Evolutionary conservation across 2,113 vertebrate genomes (phyloP), one percentile per base, ranked within the genome.

Genomic region (Herpetotheres cachinnans): DNA sequence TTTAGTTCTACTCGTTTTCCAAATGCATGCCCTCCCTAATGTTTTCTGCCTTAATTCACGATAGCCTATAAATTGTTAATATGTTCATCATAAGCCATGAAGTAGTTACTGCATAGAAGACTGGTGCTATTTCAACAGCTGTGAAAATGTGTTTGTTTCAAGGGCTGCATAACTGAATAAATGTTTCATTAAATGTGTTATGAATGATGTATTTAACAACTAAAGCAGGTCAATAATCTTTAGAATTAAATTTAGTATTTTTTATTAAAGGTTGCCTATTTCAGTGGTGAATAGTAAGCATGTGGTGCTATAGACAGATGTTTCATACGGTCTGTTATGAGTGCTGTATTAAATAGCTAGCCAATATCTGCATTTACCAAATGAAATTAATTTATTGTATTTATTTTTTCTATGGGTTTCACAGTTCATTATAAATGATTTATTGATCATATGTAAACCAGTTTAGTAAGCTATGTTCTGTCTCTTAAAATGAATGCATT

Each of bases 131-230:
- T 89, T 91, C 67, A 70, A 26, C 61, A 83, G 80, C 93, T 91
- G 77, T 63, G 70, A 80, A 82, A 94, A 91, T 65, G 55, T 80
- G 47, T 92, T 79, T 94, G 78, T 90, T 97, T 94, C 85, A 79
- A 92, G 70, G 73, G 58, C 40, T 97, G 46, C 49, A 7, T 77
- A 93, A 85, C 65, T 1, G 83, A 88, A 82, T 94, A 93, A 96
- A 95, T 91, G 52, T 94, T 96, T 97, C 70, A 95, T 94, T 95
- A 96, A 86, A 86, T 91, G 46, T 67, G 62, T 95, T 97, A 85
- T 83, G 89, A 96, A 95, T 95, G 80, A 96, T 94, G 59, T 94
- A 91, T 96, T 96, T 90, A 97, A 88, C 86, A 94, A 70, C 83
- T 52, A 50, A 18, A 85, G 70, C 74, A 77, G 71, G 78, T 93